Evolutionary conservation across 92 coral and sea anemone genomes (phyloP), one percentile per base, ranked within the genome.

Genomic region (Actinostola sp.): DNA sequence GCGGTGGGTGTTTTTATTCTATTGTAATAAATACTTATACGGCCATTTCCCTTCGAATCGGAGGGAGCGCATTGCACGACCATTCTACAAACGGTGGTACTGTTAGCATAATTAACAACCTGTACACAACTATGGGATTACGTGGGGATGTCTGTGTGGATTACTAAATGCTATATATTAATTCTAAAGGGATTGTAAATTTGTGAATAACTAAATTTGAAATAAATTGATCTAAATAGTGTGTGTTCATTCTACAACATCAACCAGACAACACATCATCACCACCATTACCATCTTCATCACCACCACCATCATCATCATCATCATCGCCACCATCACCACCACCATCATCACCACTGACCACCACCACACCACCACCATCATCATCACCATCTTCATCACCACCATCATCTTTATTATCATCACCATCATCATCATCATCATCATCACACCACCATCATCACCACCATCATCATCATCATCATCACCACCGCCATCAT

Each of bases 401-500:
- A 48, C 21, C 5, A 48, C 21, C 3, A 48, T 14, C 54, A 17
- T 23, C 16, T 13, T 14, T 23, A 48, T 48, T 23, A 48, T 4
- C 54, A 48, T 14, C 54, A 48, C 21, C 54, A 48, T 48, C 54
- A 48, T 14, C 54, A 48, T 48, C 16, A 48, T 48, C 54, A 48
- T 48, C 21, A 48, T 48, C 54, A 17, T 48, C 54, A 48, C 13
- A 17, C 19, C 3, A 48, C 16, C 19, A 48, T 3, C 54, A 48
- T 8, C 54, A 48, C 19, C 3, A 48, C 3, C 54, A 17, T 17
- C 54, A 48, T 48, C 54, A 17, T 48, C 54, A 3, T 23, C 54
- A 48, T 14, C 54, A 48, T 48, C 16, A 48, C 54, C 16, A 48
- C 55, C 13, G 19, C 1, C 19, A 17, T 42, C 11, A 42, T n/a